phyloP scores from a whole-genome alignment of 92 coral and sea anemone genomes.

The Porites cylindrica region DNA sequence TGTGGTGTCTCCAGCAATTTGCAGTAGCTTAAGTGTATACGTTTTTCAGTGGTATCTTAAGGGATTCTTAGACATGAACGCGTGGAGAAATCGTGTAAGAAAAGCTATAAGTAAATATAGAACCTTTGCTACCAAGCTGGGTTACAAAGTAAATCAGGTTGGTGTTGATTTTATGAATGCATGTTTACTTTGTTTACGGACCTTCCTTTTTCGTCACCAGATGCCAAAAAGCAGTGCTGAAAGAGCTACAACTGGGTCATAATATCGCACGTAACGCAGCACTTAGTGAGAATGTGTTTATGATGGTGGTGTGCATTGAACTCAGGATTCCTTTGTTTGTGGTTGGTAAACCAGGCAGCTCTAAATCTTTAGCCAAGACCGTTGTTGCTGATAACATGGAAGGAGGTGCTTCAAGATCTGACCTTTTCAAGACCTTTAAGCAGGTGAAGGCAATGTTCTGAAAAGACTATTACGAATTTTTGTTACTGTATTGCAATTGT shows the following conservation, averaged over 20 bases:
- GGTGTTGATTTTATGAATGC: too few relatives aligned
- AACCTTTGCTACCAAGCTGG: too few relatives aligned
- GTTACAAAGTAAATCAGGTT: too few relatives aligned
- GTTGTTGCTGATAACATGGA: slow-evolving; percentile 86
- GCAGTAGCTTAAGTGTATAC: too few relatives aligned
- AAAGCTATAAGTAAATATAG: too few relatives aligned
- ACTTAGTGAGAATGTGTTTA: slow-evolving; percentile 88
- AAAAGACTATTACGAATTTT: not conserved
- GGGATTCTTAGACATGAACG: not conserved
- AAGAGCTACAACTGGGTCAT: slow-evolving; percentile 70
- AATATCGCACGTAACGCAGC: slow-evolving; percentile 90
- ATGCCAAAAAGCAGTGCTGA: slow-evolving; percentile 84
- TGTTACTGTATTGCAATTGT: not conserved
- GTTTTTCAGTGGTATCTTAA: not conserved
- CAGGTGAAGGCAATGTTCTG: slow-evolving; percentile 40
- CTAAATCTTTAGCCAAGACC: slow-evolving; percentile 89
- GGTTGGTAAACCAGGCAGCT: slow-evolving; percentile 96
- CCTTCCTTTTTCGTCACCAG: slow-evolving; percentile 17
- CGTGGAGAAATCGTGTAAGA: too few relatives aligned
- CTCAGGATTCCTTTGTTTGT: slow-evolving; percentile 93
- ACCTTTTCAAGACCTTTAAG: slow-evolving; percentile 72
- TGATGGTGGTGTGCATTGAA: slow-evolving; percentile 96
- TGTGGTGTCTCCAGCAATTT: too few relatives aligned
- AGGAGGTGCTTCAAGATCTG: slow-evolving; percentile 68
- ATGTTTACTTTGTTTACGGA: not conserved